Evolutionary conservation across 2,797 vertebrate species (phyloP).

Genomic region (Antennarius maculatus): DNA sequence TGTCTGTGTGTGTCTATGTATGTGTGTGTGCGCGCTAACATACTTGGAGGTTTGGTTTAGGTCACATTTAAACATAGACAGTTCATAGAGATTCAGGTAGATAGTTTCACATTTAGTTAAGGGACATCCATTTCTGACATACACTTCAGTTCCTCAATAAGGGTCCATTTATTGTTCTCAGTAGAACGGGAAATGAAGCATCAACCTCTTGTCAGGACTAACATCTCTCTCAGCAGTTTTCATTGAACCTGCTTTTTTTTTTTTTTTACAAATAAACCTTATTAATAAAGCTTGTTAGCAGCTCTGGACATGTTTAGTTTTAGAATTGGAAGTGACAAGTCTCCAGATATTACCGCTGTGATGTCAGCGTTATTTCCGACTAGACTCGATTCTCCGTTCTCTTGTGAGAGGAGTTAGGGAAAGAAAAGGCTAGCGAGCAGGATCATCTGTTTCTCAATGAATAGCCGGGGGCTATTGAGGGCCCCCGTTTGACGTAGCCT

Average conservation of each 20-base stretch:
- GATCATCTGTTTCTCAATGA: constrained; percentile 65
- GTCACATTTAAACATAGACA: too few relatives aligned
- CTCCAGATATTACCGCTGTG: constrained; percentile 8
- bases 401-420: constrained; percentile 32
- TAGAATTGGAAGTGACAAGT: background rate
- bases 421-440: constrained; percentile 46
- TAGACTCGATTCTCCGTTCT: constrained; percentile 48
- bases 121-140: background rate
- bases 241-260: background rate
- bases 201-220: background rate
- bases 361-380: constrained; percentile 20
- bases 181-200: background rate
- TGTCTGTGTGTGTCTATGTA: background rate
- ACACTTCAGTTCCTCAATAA: background rate
- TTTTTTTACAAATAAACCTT: background rate
- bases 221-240: background rate
- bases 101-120: too few relatives aligned
- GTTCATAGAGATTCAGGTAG: too few relatives aligned
- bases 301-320: too few relatives aligned
- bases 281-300: background rate
- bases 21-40: too few relatives aligned
- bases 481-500: constrained; percentile 82
- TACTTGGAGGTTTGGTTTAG: too few relatives aligned
- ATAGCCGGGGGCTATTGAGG: constrained; percentile 64
- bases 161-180: background rate